Evolutionary conservation across 2,888 invertebrate species (phyloP).

Genomic region (Entomobrya multifasciata): DNA sequence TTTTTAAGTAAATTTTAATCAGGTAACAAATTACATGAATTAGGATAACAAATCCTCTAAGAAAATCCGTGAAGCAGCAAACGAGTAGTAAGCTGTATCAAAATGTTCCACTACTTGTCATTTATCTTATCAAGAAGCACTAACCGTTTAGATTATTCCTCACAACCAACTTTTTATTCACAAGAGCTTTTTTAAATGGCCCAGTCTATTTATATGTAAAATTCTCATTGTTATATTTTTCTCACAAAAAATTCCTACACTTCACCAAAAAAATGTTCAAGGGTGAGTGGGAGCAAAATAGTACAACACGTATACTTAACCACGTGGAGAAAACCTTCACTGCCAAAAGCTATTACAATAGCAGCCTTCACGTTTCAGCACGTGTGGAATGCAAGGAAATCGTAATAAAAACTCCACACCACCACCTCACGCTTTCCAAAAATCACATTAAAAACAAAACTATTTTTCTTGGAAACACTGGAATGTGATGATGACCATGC

Average conservation of each 20-base stretch:
- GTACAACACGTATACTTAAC: not conserved
- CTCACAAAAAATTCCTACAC: not conserved
- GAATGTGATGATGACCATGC: not conserved
- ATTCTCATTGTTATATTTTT: not conserved
- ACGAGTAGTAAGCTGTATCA: not conserved
- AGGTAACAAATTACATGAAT: conserved; percentile 10
- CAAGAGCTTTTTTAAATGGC: not conserved
- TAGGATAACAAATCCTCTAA: not conserved
- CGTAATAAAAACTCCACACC: conserved; percentile 1
- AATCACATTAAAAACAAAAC: conserved; percentile 10
- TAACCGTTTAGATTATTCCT: not conserved
- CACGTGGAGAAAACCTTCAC: conserved; percentile 20
- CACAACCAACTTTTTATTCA: not conserved
- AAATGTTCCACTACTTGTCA: not conserved
- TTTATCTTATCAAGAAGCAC: conserved; percentile 8
- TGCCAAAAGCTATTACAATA: not conserved
- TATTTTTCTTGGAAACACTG: not conserved
- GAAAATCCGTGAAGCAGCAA: not conserved
- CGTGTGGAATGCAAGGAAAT: conserved; percentile 29
- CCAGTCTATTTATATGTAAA: not conserved
- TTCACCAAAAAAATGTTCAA: not conserved
- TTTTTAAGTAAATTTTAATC: not conserved
- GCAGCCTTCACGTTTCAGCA: not conserved
- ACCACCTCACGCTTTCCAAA: conserved; percentile 1
- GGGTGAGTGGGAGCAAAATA: not conserved